Evolutionary conservation across 2,888 invertebrate species (phyloP).

Genomic region (Euclidia mi): DNA sequence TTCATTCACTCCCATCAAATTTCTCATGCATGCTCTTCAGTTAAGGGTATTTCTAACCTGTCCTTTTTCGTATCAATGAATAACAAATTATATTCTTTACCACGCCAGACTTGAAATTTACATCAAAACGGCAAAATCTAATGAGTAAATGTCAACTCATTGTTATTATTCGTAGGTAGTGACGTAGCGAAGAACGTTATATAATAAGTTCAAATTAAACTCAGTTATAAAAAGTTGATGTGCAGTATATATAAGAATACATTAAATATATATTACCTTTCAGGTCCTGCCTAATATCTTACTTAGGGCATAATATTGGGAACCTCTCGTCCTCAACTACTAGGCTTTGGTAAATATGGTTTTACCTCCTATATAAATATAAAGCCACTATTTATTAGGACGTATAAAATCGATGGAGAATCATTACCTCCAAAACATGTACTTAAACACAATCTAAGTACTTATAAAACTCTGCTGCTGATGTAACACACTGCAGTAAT

Average conservation of each 20-base stretch:
- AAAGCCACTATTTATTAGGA: slow-evolving; percentile 49
- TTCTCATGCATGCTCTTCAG: too few relatives aligned
- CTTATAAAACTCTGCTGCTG: slow-evolving; percentile 39
- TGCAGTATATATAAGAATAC: slow-evolving; percentile 38
- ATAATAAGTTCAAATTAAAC: slow-evolving; percentile 45
- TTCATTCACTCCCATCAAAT: too few relatives aligned
- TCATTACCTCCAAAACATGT: slow-evolving; percentile 54
- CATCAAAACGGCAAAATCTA: slow-evolving; percentile 33
- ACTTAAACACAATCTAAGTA: slow-evolving; percentile 52
- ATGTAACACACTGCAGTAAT: slow-evolving; percentile 41
- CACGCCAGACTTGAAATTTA: slow-evolving; percentile 30
- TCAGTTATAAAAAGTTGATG: slow-evolving; percentile 48
- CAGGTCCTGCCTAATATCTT: slow-evolving; percentile 64
- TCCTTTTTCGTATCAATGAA: slow-evolving; percentile 3
- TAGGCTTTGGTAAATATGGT: slow-evolving; percentile 59
- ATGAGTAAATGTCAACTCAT: slow-evolving; percentile 33
- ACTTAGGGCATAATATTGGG: slow-evolving; percentile 58
- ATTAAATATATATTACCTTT: slow-evolving; percentile 39
- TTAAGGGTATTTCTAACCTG: too few relatives aligned
- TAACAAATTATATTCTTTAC: slow-evolving; percentile 11
- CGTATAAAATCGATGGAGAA: slow-evolving; percentile 56
- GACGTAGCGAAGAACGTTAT: slow-evolving; percentile 25
- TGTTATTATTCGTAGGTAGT: slow-evolving; percentile 29
- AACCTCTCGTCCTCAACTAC: slow-evolving; percentile 44
- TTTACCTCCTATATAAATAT: slow-evolving; percentile 28